These are phyloP conservation scores for Pachycephala philippinensis DNA, from an alignment of 2,113 vertebrate genomes.

Conservation along the genomic window DNA sequence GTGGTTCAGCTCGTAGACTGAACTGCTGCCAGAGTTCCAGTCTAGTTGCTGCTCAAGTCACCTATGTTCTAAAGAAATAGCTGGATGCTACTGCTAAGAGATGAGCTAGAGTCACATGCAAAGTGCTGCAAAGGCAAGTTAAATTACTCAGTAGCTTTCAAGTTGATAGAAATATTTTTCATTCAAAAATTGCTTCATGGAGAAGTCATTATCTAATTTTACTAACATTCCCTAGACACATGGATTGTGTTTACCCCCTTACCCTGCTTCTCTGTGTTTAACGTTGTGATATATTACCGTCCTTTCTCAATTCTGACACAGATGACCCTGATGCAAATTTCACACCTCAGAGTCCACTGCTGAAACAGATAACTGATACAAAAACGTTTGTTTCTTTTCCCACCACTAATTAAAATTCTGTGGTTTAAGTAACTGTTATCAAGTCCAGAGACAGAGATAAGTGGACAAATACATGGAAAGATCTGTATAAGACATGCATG, in stretches of 20 bases:
- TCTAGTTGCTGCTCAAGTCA: background rate
- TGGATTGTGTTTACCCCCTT: background rate
- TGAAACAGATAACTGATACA: slow-evolving; percentile 57
- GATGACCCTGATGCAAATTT: slow-evolving; percentile 65
- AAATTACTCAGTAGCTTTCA: slow-evolving; percentile 23
- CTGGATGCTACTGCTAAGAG: background rate
- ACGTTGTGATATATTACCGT: background rate
- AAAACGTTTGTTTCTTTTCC: slow-evolving; percentile 58
- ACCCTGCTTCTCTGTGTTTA: slow-evolving; percentile 17
- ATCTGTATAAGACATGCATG: slow-evolving; percentile 43
- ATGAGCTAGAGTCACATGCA: background rate
- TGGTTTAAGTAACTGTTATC: slow-evolving; percentile 63
- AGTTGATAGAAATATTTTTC: background rate
- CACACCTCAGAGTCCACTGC: slow-evolving; percentile 40
- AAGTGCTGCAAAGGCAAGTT: background rate
- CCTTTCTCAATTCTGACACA: slow-evolving; percentile 64
- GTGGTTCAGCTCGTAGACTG: background rate
- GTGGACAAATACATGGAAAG: slow-evolving; percentile 59
- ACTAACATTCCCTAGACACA: slow-evolving; percentile 12
- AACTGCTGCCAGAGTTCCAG: background rate
- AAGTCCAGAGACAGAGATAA: slow-evolving; percentile 57
- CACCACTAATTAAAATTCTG: slow-evolving; percentile 69
- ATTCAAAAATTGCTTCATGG: background rate
- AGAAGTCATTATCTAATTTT: slow-evolving; percentile 54
- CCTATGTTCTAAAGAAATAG: background rate